Evolutionary conservation across 2,888 invertebrate genomes (phyloP), one percentile per base, ranked within the genome.

Genomic region (Melanchra persicariae): DNA sequence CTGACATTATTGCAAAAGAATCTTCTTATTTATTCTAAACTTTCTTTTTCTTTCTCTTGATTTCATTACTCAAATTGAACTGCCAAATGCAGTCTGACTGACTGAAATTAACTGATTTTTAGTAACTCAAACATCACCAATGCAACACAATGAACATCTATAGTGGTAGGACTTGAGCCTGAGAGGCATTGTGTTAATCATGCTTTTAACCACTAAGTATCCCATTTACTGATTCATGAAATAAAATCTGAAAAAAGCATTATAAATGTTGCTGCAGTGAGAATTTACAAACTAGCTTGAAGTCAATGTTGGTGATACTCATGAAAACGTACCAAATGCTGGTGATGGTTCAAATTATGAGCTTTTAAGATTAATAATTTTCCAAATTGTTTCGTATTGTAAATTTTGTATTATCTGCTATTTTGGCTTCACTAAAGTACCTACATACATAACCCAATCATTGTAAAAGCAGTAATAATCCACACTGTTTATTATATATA

Each of bases 401-500:
- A 75, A 71, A 75, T 74, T 81, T 77, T 79, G 65, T 85, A 60
- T 80, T 77, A 82, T 79, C 49, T 89, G 87, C 87, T 87, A 84
- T 82, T 84, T 85, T 81, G 85, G 91, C 90, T 91, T 91, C 88
- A 89, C 89, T 89, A 84, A 85, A 82, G 66, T 74, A 68, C 34
- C 34, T 34, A 34, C 34, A 34, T 34, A 34, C 51, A 66, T 67
- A 62, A 68, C 54, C 52, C 43, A 77, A 81, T 79, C 34, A 64
- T 47, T 81, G 68, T 81, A 65, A 62, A 66, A 61, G 34, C 63
- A 61, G 63, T 54, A 67, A 49, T 70, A 74, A 62, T 64, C 70
- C 57, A 70, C 59, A 54, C 55, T 62, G 51, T 77, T 74, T 65
- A 66, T 71, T 72, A 68, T 62, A 68, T 62, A 55, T 69, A 74